Conservation (phyloP, 2,797 vertebrate genomes). For the Pangasius larnaudii region DNA sequence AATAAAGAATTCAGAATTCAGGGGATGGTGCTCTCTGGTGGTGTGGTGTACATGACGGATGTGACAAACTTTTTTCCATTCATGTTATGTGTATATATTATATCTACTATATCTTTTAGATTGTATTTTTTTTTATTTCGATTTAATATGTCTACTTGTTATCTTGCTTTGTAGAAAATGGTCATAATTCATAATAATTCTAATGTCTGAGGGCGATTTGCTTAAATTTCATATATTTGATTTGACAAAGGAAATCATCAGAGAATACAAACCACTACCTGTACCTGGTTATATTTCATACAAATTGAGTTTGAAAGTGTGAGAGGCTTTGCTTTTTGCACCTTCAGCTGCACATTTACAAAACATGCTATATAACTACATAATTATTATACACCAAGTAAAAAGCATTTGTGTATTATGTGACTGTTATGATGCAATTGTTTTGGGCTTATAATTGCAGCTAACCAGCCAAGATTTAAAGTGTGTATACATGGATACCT, state of each 20-base stretch:
- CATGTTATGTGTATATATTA: neutral
- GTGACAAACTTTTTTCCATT: neutral
- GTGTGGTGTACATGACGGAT: too few species aligned
- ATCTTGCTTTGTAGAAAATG: too few species aligned
- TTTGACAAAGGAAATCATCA: neutral
- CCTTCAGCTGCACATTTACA: too few species aligned
- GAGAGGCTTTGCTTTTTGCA: neutral
- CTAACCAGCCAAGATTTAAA: slow-evolving; percentile 84
- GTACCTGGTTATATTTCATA: too few species aligned
- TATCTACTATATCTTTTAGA: neutral
- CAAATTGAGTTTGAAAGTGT: neutral
- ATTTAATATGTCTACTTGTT: neutral
- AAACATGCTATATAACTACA: too few species aligned
- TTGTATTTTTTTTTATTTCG: neutral
- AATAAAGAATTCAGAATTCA: neutral
- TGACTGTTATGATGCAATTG: neutral
- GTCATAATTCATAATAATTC: too few species aligned
- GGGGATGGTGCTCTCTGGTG: neutral
- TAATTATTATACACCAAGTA: neutral
- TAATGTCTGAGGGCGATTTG: neutral
- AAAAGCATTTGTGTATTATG: neutral
- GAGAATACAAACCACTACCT: neutral
- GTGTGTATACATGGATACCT: slow-evolving; percentile 86
- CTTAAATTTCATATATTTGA: neutral
- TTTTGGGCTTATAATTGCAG: slow-evolving; percentile 62